Percentiles rank a stretch among this genome's conserved stretches.
Evolutionary conservation across 2,113 vertebrate genomes (phyloP).

Genomic region (Brienomyrus brachyistius): DNA sequence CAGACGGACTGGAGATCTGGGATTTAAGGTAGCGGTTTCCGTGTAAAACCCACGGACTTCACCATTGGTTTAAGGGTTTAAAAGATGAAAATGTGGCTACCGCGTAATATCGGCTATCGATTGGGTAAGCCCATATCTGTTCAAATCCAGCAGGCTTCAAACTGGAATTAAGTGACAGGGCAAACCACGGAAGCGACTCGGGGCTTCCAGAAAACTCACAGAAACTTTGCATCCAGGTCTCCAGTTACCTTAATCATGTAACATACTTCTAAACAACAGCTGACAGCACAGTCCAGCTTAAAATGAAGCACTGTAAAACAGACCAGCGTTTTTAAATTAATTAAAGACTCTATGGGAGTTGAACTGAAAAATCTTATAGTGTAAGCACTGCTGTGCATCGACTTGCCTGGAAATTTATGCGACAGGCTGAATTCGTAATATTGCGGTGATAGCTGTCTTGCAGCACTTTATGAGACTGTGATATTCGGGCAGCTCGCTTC

Average conservation of each 20-base stretch:
- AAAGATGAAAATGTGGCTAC: not conserved
- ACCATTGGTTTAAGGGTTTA: not conserved
- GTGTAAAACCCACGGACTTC: not conserved
- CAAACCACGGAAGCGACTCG: constrained; percentile 34
- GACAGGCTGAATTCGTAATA: not conserved
- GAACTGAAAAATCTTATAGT: not conserved
- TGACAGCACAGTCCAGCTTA: not conserved
- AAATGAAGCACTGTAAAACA: not conserved
- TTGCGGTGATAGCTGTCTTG: not conserved
- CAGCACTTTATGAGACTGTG: not conserved
- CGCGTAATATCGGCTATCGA: not conserved
- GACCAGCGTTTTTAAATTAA: not conserved
- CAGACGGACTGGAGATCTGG: not conserved
- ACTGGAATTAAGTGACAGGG: constrained; percentile 5
- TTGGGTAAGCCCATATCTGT: not conserved
- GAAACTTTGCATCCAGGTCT: not conserved
- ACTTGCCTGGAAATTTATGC: not conserved
- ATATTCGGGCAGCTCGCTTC: not conserved
- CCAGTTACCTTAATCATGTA: not conserved
- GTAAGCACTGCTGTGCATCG: not conserved
- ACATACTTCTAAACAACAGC: not conserved
- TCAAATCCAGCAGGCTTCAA: not conserved
- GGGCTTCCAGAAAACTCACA: not conserved
- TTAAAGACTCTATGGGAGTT: not conserved
- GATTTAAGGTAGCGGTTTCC: not conserved